phyloP scores from a whole-genome alignment of 2,113 vertebrate genomes.

The Proterorhinus semilunaris region DNA sequence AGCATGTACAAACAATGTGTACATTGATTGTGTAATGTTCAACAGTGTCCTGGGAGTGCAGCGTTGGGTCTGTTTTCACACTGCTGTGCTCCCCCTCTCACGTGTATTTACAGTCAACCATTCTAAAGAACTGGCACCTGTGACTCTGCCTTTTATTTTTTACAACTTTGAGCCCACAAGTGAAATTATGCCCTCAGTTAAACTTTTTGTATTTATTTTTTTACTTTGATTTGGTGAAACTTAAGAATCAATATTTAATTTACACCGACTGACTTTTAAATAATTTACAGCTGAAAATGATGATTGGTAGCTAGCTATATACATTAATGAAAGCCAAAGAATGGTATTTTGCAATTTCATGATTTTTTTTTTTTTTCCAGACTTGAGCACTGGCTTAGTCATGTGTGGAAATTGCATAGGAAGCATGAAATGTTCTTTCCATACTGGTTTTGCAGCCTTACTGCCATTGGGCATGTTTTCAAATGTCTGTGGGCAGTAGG shows the following conservation, averaged over 20 bases:
- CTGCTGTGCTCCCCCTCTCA: constrained; percentile 7
- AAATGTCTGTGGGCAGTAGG: constrained; percentile 38
- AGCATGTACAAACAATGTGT: constrained; percentile 12
- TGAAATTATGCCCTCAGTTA: not conserved
- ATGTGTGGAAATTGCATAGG: constrained; percentile 25
- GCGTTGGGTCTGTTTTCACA: constrained; percentile 46
- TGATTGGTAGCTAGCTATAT: not conserved
- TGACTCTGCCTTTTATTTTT: constrained; percentile 3
- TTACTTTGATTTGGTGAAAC: not conserved
- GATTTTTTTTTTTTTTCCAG: not conserved
- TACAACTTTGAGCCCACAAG: not conserved
- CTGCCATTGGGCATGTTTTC: constrained; percentile 52
- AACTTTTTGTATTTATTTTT: not conserved
- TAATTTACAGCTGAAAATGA: not conserved
- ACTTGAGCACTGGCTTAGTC: not conserved
- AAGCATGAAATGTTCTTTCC: constrained; percentile 37
- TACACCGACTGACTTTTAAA: no score
- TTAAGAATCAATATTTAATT: not conserved
- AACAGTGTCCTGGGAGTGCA: constrained; percentile 39
- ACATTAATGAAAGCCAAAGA: not conserved
- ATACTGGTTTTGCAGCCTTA: constrained; percentile 37
- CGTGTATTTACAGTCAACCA: not conserved
- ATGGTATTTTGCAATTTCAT: not conserved
- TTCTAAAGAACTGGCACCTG: constrained; percentile 29
- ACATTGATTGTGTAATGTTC: constrained; percentile 47